These are phyloP conservation scores for Macrophya annulata DNA, from an alignment of 2,888 invertebrate species.

Conservation along the genomic window DNA sequence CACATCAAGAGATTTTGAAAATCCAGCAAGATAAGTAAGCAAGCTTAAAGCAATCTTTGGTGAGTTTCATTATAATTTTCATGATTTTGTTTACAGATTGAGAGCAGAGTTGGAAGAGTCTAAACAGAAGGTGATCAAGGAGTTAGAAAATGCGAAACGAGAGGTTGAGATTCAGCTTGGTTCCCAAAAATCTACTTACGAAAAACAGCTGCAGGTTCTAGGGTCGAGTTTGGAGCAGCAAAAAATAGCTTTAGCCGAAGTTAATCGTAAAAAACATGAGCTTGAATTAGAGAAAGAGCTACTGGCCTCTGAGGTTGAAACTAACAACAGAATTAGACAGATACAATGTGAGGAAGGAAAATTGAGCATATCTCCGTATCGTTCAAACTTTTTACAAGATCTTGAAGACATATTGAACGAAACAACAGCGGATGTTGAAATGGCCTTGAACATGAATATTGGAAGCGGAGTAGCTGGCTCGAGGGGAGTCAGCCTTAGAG, in stretches of 20 bases:
- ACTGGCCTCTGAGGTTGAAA: conserved; percentile 78
- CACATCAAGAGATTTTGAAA: conserved; percentile 81
- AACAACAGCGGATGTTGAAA: conserved; percentile 72
- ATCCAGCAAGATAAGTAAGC: conserved; percentile 81
- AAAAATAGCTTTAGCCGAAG: conserved; percentile 74
- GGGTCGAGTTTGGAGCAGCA: conserved; percentile 75
- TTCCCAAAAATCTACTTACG: conserved; percentile 74
- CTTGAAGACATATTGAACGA: conserved; percentile 80
- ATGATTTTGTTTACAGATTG: conserved; percentile 66
- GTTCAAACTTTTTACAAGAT: conserved; percentile 81
- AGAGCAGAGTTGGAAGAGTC: conserved; percentile 76
- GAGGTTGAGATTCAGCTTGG: conserved; percentile 74
- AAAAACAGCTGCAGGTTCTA: conserved; percentile 74
- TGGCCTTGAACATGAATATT: conserved; percentile 70
- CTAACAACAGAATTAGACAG: conserved; percentile 79
- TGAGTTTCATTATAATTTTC: conserved; percentile 62
- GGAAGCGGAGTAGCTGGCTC: conserved; percentile 71
- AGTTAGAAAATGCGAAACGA: conserved; percentile 75
- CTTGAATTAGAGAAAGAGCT: conserved; percentile 75
- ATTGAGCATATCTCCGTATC: conserved; percentile 79
- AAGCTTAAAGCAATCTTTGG: conserved; percentile 72
- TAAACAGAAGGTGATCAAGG: conserved; percentile 76
- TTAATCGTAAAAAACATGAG: conserved; percentile 73
- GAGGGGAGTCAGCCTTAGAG: conserved; percentile 75
- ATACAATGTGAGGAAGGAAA: conserved; percentile 78